These are phyloP conservation scores for Amazona vittata DNA, from an alignment of 2,113 vertebrate species.

Conservation along the genomic window DNA sequence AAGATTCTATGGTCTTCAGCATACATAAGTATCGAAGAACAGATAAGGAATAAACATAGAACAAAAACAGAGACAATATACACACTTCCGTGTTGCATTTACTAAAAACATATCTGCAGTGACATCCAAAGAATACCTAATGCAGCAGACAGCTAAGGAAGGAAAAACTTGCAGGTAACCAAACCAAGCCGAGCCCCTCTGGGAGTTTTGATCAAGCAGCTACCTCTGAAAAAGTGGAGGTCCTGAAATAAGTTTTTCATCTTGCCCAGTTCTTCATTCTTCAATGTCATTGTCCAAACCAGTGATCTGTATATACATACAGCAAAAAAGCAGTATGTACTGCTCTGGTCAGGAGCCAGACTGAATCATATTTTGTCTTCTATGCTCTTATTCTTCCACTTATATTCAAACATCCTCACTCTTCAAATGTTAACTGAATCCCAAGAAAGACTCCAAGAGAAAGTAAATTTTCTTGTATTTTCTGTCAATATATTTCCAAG, in stretches of 20 bases:
- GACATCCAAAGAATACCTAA: not conserved
- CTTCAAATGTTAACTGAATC: not conserved
- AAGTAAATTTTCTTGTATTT: not conserved
- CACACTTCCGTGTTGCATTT: not conserved
- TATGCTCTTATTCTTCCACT: not conserved
- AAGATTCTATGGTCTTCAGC: not conserved
- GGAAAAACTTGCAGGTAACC: not conserved
- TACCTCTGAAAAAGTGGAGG: not conserved
- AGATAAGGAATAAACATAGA: not conserved
- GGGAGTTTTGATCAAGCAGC: not conserved
- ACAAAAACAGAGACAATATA: not conserved
- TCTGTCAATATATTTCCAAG: not conserved
- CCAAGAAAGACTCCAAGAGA: not conserved
- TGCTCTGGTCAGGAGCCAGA: not conserved
- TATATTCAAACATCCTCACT: not conserved
- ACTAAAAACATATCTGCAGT: rapidly evolving
- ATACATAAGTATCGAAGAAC: not conserved
- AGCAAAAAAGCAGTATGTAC: not conserved
- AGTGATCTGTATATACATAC: no score
- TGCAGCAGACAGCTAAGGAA: not conserved
- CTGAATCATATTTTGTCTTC: not conserved
- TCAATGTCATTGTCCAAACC: not conserved
- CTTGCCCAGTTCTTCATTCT: not conserved
- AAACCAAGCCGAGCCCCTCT: not conserved
- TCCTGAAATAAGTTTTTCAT: not conserved